Evolutionary conservation across 2,888 invertebrate species (phyloP).

Genomic region (Archaeoteleia sp.): DNA sequence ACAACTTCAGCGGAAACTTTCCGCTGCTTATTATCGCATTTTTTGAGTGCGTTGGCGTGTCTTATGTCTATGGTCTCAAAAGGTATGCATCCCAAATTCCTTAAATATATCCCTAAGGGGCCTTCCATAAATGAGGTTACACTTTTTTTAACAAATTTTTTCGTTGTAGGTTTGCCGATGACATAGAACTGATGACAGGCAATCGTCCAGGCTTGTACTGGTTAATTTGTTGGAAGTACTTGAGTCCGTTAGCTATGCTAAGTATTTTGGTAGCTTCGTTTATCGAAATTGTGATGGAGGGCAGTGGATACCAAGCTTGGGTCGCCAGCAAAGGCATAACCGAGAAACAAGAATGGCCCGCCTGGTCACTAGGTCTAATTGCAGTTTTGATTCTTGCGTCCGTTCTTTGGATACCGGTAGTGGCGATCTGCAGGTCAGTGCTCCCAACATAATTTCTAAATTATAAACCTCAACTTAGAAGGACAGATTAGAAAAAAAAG

Average conservation of each 20-base stretch:
- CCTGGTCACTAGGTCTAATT: slow-evolving; percentile 88
- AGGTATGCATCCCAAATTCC: slow-evolving; percentile 77
- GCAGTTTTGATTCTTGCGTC: slow-evolving; percentile 85
- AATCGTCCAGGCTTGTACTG: slow-evolving; percentile 91
- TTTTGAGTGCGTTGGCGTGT: slow-evolving; percentile 92
- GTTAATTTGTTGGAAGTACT: slow-evolving; percentile 96
- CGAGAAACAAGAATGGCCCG: slow-evolving; percentile 88
- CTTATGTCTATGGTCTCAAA: slow-evolving; percentile 95
- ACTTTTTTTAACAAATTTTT: too few relatives aligned
- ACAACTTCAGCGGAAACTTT: slow-evolving; percentile 95
- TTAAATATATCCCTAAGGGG: too few relatives aligned
- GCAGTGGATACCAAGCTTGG: slow-evolving; percentile 92
- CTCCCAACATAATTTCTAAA: not conserved
- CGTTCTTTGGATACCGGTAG: slow-evolving; percentile 90
- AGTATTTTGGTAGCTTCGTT: slow-evolving; percentile 90
- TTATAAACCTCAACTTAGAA: too few relatives aligned
- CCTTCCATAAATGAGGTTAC: too few relatives aligned
- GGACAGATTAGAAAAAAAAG: too few relatives aligned
- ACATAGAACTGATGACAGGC: slow-evolving; percentile 96
- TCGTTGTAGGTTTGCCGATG: slow-evolving; percentile 96
- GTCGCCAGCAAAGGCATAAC: slow-evolving; percentile 83
- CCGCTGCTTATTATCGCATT: slow-evolving; percentile 94
- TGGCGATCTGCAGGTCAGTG: slow-evolving; percentile 86
- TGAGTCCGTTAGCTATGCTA: slow-evolving; percentile 92
- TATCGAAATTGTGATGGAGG: slow-evolving; percentile 85